phyloP scores from a whole-genome alignment of 2,797 vertebrate species.

The Sebastes trivittatus region DNA sequence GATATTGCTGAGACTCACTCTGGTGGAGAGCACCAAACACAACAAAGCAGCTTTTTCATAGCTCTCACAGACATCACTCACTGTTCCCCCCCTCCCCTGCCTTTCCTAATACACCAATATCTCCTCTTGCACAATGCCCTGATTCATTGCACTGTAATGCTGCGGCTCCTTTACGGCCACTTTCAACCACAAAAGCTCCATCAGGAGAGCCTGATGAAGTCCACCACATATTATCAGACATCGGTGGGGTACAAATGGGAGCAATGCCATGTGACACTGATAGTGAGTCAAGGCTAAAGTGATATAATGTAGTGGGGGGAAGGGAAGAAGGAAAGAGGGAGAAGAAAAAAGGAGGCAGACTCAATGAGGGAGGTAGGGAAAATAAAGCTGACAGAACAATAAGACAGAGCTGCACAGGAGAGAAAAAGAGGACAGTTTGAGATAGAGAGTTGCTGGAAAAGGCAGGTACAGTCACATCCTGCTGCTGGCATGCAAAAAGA shows the following conservation, averaged over 20 bases:
- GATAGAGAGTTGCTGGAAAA: conserved; percentile 48
- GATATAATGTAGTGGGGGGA: conserved; percentile 76
- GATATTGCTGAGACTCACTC: conserved; percentile 45
- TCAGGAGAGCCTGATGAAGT: conserved; percentile 10
- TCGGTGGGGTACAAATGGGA: conserved; percentile 27
- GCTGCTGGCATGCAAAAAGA: conserved; percentile 67
- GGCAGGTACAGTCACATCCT: conserved; percentile 81
- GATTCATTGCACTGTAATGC: conserved; percentile 62
- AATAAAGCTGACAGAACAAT: conserved; percentile 76
- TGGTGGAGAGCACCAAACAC: conserved; percentile 46
- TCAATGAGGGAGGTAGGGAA: conserved; percentile 72
- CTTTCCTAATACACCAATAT: conserved; percentile 54
- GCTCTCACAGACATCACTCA: conserved; percentile 55
- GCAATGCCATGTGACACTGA: conserved; percentile 56
- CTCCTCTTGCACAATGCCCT: conserved; percentile 66
- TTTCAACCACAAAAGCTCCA: conserved; percentile 36
- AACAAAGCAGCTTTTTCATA: conserved; percentile 70
- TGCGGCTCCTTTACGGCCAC: conserved; percentile 26
- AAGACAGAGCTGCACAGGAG: conserved; percentile 58
- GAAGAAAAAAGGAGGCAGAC: conserved; percentile 75
- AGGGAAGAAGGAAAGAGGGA: conserved; percentile 71
- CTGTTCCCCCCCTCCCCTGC: conserved; percentile 2
- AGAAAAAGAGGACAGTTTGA: conserved; percentile 41
- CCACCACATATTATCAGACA: conserved; percentile 9
- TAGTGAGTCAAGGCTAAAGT: conserved; percentile 71